A percentile compares a stretch with the other conserved stretches of the same genome.
Evolutionary conservation across 2,113 vertebrate genomes (phyloP).

Genomic region (Notarius quadriscutis): DNA sequence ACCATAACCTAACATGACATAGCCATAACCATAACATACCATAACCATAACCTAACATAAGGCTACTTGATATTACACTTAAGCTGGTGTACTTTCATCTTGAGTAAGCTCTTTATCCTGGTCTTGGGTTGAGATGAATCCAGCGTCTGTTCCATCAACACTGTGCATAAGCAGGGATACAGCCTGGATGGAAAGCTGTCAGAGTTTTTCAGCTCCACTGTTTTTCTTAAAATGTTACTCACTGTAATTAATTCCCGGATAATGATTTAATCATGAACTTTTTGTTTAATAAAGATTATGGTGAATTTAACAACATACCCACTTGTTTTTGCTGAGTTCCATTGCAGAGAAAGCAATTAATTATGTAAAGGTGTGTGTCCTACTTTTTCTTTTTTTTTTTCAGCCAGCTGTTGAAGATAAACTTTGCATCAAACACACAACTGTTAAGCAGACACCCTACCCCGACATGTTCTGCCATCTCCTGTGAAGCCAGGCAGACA

Average conservation of each 20-base stretch:
- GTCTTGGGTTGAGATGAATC: neutral
- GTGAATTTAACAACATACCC: neutral
- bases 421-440: neutral
- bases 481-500: constrained; percentile 83
- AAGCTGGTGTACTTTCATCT: neutral
- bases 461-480: constrained; percentile 80
- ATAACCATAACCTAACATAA: neutral
- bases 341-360: neutral
- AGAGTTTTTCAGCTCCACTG: neutral
- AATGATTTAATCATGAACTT: neutral
- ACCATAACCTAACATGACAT: no score
- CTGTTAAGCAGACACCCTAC: constrained; percentile 63
- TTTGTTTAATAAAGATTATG: neutral
- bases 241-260: neutral
- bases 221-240: neutral
- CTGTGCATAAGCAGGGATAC: neutral
- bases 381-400: neutral
- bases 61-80: neutral
- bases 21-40: no score
- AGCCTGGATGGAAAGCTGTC: neutral
- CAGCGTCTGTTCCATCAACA: neutral
- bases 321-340: neutral
- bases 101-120: neutral
- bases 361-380: neutral
- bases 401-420: neutral